A percentile compares a stretch with the other conserved stretches of the same genome.
phyloP scores from a whole-genome alignment of 2,797 vertebrate species.

The Iguana delicatissima region DNA sequence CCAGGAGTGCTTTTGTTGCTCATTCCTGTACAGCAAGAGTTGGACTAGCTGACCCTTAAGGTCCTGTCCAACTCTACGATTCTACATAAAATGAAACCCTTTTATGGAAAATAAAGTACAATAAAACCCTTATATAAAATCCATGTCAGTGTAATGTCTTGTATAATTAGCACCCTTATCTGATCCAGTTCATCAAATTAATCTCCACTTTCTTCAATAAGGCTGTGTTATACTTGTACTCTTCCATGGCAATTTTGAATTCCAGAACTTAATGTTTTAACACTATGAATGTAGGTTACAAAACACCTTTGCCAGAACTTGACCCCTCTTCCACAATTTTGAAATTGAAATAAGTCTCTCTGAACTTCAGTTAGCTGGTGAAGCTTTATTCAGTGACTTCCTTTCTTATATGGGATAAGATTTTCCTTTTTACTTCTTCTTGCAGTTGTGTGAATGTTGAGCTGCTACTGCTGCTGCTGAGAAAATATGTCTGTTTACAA shows the following conservation, averaged over 20 bases:
- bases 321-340: neutral
- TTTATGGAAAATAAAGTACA: too few relatives aligned
- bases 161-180: neutral
- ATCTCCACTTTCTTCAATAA: neutral
- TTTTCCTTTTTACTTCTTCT: neutral
- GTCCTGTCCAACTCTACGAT: too few relatives aligned
- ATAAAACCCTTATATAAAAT: neutral
- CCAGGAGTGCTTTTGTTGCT: too few relatives aligned
- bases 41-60: too few relatives aligned
- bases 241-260: neutral
- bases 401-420: slow-evolving; percentile 19
- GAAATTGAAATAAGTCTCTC: slow-evolving; percentile 23
- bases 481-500: slow-evolving; percentile 40
- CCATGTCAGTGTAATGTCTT: neutral
- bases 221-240: neutral
- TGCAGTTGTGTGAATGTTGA: slow-evolving; percentile 31
- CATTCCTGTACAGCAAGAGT: too few relatives aligned
- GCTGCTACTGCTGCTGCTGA: slow-evolving; percentile 28
- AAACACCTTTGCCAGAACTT: neutral
- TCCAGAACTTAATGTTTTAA: neutral
- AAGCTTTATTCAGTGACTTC: neutral
- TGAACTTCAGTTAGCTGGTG: neutral
- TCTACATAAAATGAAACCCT: too few relatives aligned
- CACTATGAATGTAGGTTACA: neutral
- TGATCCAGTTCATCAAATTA: neutral